phyloP scores from a whole-genome alignment of 2,113 vertebrate species.

The Garra rufa region DNA sequence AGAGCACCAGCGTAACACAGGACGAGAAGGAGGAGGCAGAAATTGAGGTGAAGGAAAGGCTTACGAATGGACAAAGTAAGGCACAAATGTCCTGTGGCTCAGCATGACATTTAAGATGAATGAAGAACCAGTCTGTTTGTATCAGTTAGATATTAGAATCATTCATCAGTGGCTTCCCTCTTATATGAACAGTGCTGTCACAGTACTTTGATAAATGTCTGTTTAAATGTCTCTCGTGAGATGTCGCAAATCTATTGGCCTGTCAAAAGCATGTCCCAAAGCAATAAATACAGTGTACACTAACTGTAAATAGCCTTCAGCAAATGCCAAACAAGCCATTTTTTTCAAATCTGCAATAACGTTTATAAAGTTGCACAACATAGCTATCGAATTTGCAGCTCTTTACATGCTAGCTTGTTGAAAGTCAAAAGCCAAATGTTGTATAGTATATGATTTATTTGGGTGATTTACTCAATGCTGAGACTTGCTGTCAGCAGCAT shows the following conservation, averaged over 20 bases:
- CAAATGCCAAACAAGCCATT: not conserved
- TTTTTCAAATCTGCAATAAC: not conserved
- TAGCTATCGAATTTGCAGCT: not conserved
- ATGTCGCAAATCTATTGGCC: conserved; percentile 5
- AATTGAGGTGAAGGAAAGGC: not conserved
- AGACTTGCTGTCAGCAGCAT: not conserved
- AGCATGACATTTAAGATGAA: not conserved
- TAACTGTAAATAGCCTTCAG: conserved; percentile 10
- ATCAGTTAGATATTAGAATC: not conserved
- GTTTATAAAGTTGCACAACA: not conserved
- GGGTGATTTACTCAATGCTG: not conserved
- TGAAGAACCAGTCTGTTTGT: conserved; percentile 2
- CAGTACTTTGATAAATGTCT: conserved; percentile 19
- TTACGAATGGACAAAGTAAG: not conserved
- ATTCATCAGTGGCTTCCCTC: not conserved
- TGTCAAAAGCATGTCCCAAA: not conserved
- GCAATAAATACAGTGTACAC: not conserved
- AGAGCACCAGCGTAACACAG: not conserved
- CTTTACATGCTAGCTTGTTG: not conserved
- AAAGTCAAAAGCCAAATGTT: not conserved
- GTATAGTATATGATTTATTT: not conserved
- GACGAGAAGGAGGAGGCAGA: not conserved
- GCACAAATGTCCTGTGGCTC: not conserved
- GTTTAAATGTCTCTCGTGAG: conserved; percentile 13
- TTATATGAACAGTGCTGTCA: not conserved